Evolutionary conservation across 2,888 invertebrate species (phyloP).

Genomic region (Sinhomidia bicolor): DNA sequence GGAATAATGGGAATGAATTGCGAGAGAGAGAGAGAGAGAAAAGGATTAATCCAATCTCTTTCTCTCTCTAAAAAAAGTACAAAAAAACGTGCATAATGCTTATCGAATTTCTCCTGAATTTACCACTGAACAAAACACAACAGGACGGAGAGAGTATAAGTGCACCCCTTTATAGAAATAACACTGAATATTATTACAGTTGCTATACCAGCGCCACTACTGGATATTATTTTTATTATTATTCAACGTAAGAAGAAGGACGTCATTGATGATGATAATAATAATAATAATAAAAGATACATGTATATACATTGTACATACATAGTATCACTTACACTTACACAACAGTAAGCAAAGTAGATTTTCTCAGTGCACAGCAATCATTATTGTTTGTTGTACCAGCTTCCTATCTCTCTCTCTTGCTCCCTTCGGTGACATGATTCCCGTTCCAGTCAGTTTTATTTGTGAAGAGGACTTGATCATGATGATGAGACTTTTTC

Average conservation of each 20-base stretch:
- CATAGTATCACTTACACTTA: constrained; percentile 4
- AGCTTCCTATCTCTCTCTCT: constrained; percentile 50
- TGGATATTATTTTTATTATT: background rate
- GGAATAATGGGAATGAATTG: background rate
- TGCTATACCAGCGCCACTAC: background rate
- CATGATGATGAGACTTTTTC: background rate
- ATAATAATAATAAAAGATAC: background rate
- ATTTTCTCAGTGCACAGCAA: background rate
- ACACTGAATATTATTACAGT: constrained; percentile 12
- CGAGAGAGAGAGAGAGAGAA: constrained; percentile 5
- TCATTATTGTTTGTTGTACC: constrained; percentile 33
- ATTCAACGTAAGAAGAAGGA: background rate
- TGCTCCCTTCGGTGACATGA: background rate
- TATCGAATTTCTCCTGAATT: constrained; percentile 42
- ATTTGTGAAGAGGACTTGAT: background rate
- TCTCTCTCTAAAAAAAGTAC: constrained; percentile 1
- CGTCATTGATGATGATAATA: background rate
- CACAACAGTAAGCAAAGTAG: background rate
- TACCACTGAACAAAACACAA: constrained; percentile 2
- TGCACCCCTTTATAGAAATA: constrained; percentile 36
- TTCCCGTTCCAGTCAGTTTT: background rate
- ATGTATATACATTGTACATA: background rate
- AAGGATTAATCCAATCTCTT: constrained; percentile 39
- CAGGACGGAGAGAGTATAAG: constrained; percentile 2
- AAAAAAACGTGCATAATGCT: background rate